Conservation (phyloP, 2,797 vertebrate species). For the Ptychobarbus kaznakovi region DNA sequence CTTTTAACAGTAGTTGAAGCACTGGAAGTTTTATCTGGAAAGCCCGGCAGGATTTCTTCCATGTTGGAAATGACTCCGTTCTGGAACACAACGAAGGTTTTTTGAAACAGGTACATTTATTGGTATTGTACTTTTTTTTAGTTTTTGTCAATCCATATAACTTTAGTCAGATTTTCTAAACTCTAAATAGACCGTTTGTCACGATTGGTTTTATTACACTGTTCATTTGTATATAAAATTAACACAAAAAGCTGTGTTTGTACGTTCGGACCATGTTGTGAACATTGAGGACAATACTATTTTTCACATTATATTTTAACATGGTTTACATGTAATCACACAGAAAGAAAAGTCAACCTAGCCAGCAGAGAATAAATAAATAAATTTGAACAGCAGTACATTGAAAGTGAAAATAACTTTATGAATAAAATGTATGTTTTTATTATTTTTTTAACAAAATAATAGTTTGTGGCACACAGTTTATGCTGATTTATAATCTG, state of each 20-base stretch:
- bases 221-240: too few species aligned
- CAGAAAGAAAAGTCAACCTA: background rate
- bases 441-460: background rate
- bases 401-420: background rate
- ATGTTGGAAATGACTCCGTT: conserved; percentile 25
- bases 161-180: background rate
- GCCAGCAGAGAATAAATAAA: background rate
- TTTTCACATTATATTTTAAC: too few species aligned
- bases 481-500: background rate
- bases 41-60: background rate
- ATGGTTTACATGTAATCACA: too few species aligned
- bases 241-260: background rate
- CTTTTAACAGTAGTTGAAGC: background rate
- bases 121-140: background rate
- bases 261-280: background rate
- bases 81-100: background rate
- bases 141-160: background rate
- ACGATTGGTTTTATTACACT: background rate
- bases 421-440: too few species aligned
- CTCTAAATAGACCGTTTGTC: background rate
- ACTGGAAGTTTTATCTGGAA: background rate
- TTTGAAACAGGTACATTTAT: conserved; percentile 2
- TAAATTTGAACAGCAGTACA: background rate
- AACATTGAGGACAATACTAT: background rate
- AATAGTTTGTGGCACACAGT: background rate